Evolutionary conservation across 2,797 vertebrate species (phyloP), one percentile per base, ranked within the genome.

Genomic region (Taeniopygia guttata): DNA sequence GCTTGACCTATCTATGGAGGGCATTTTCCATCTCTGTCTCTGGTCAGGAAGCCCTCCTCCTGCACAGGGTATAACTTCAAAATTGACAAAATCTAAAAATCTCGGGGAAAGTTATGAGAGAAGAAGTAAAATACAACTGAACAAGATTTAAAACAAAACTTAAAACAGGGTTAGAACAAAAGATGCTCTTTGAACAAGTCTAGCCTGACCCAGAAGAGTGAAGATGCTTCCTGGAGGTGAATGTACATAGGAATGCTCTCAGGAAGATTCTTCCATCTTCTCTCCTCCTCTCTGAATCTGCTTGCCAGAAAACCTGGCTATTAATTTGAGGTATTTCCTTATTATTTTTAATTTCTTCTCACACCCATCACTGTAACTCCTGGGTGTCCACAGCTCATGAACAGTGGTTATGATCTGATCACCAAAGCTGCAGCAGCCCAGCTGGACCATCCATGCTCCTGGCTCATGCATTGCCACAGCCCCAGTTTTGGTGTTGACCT

Each of bases 121-220:
- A 91, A 83, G 46, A 86, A 87, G 93, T 88, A 66, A 91, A 91
- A 93, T 59, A 43, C 52, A 89, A 76, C 22, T 18, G 70, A 91
- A 94, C n/a, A 48, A 2, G 3, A 78, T 87, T 89, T 74, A 85
- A 93, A 91, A 91, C 62, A 77, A 79, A 94, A 94, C 86, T 92
- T 94, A 63, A 94, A 89, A 89, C 42, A 48, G 3, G 14, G 17
- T 34, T 84, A 87, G 87, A 96, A 92, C 75, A 93, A 93, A 94
- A 92, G 84, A 82, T 95, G 75, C 36, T 93, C 86, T 92, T 94
- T 94, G 88, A 90, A 91, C 64, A 89, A 94, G 87, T 55, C 64
- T 51, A 26, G 84, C 52, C 54, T 93, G 91, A 91, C 85, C 89
- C 38, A 70, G 67, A 63, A 77, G 48, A 76, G 48, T 40, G 52